These are phyloP conservation scores for Ichneumon xanthorius DNA, from an alignment of 2,888 invertebrate genomes.

Conservation along the genomic window DNA sequence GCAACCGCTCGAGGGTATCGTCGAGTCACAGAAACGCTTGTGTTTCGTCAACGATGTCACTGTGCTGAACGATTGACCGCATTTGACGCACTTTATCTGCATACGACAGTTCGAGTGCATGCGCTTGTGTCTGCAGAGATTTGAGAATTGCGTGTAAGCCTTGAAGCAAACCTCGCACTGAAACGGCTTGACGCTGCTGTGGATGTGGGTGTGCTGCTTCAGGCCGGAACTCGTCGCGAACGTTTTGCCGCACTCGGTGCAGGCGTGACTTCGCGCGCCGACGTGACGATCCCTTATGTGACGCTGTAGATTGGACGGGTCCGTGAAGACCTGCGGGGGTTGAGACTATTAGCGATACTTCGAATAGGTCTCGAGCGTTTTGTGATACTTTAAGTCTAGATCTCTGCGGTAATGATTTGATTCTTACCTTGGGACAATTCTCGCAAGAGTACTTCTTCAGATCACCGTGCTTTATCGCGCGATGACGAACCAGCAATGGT, in stretches of 20 bases:
- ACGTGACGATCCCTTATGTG: constrained; percentile 98
- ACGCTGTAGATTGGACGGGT: constrained; percentile 98
- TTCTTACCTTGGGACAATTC: constrained; percentile 93
- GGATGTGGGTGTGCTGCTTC: constrained; percentile 99
- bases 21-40: constrained; percentile 97
- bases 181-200: constrained; percentile 99
- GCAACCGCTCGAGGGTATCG: constrained; percentile 84
- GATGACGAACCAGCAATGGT: constrained; percentile 92
- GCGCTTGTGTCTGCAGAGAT: constrained; percentile 99
- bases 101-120: constrained; percentile 99
- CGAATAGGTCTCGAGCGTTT: constrained; percentile 72
- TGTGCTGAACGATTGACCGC: constrained; percentile 96
- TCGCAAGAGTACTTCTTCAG: constrained; percentile 96
- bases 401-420: neutral
- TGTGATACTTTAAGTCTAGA: constrained; percentile 2
- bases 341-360: constrained; percentile 83
- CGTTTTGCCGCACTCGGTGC: constrained; percentile 99
- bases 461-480: constrained; percentile 92
- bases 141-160: constrained; percentile 99
- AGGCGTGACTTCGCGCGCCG: constrained; percentile 98
- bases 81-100: constrained; percentile 97
- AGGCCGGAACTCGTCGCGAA: constrained; percentile 99
- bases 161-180: constrained; percentile 98
- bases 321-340: constrained; percentile 94
- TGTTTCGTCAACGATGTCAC: constrained; percentile 97